phyloP scores from a whole-genome alignment of 2,888 invertebrate genomes.

The Listrodromus nycthemerus region DNA sequence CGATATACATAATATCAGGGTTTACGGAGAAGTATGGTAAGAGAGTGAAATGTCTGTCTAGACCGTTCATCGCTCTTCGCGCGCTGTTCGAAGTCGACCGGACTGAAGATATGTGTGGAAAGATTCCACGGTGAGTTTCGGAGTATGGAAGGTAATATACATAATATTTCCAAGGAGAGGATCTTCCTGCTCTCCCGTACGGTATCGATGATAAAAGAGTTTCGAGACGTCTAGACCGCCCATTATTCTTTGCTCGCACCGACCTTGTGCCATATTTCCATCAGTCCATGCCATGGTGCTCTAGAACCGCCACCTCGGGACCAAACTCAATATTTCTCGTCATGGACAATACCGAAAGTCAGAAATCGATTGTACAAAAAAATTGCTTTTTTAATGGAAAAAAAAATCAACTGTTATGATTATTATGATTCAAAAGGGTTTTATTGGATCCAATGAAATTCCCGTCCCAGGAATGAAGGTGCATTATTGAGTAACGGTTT shows the following conservation, averaged over 20 bases:
- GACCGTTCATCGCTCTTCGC: conserved; percentile 21
- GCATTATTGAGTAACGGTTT: not conserved
- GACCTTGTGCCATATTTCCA: not conserved
- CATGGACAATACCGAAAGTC: not conserved
- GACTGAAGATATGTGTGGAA: conserved; percentile 14
- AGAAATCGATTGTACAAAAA: not conserved
- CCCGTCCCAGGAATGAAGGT: not conserved
- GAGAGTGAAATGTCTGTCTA: conserved; percentile 2
- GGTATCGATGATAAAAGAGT: conserved; percentile 4
- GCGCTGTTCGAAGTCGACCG: conserved; percentile 43
- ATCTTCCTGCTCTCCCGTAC: not conserved
- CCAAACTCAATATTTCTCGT: not conserved
- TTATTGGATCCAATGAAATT: not conserved
- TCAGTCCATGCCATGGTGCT: not conserved
- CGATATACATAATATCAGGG: conserved; percentile 32
- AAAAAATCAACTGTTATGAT: not conserved
- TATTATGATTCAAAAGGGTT: not conserved
- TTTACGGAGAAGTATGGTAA: conserved; percentile 12
- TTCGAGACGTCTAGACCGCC: conserved; percentile 12
- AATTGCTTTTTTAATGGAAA: not conserved
- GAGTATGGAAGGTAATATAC: not conserved
- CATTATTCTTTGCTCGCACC: conserved; percentile 7
- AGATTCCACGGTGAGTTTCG: conserved; percentile 1
- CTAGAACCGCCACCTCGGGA: not conserved
- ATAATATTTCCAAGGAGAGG: conserved; percentile 7